phyloP scores from a whole-genome alignment of 2,113 vertebrate genomes.

The Xiphophorus couchianus region DNA sequence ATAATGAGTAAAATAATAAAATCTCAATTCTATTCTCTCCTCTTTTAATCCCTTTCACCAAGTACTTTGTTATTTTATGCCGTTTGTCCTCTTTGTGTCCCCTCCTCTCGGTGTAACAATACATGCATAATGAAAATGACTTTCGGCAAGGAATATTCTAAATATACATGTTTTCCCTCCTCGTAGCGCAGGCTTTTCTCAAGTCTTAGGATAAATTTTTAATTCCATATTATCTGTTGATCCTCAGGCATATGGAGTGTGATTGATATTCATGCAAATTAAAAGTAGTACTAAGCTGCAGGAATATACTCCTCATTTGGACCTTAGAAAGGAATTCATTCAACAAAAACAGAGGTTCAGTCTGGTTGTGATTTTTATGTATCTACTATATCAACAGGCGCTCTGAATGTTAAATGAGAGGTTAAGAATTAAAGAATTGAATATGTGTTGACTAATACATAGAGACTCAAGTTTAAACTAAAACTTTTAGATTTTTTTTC shows the following conservation, averaged over 20 bases:
- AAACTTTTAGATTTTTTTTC: too few species aligned
- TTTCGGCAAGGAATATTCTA: constrained; percentile 64
- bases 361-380: neutral
- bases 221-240: constrained; percentile 57
- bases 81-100: constrained; percentile 51
- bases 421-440: constrained; percentile 24
- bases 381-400: neutral
- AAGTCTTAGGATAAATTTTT: constrained; percentile 14
- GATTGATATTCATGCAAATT: constrained; percentile 18
- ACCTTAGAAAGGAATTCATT: constrained; percentile 7
- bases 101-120: constrained; percentile 43
- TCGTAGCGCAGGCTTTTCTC: neutral
- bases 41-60: constrained; percentile 20
- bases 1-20: neutral
- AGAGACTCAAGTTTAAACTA: too few species aligned
- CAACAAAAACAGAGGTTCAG: constrained; percentile 5
- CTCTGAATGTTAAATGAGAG: neutral
- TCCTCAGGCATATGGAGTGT: constrained; percentile 37
- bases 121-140: constrained; percentile 49
- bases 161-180: constrained; percentile 20
- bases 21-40: neutral
- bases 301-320: neutral
- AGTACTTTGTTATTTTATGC: constrained; percentile 22
- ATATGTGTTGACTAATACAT: neutral
- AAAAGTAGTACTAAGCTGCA: constrained; percentile 33